phyloP scores from a whole-genome alignment of 1,140 invertebrate species.

The Apis laboriosa region DNA sequence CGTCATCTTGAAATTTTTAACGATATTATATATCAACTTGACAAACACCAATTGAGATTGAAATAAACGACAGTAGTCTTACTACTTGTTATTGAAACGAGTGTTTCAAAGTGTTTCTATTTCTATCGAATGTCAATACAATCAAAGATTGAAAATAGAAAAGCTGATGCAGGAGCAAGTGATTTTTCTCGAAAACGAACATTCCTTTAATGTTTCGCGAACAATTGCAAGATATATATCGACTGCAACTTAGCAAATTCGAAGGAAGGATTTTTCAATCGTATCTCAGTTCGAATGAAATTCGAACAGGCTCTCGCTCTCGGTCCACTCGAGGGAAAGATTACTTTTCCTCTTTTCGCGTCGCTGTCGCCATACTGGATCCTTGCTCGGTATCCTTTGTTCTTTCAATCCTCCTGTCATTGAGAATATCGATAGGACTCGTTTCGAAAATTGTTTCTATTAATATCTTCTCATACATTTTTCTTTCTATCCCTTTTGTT shows the following conservation, averaged over 20 bases:
- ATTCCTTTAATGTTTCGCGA: background rate
- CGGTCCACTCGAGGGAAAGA: background rate
- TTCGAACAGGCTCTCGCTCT: background rate
- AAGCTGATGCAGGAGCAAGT: no score
- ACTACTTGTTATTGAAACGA: no score
- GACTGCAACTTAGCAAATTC: background rate
- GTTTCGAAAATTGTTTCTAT: slow-evolving; percentile 8
- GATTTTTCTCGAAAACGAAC: background rate
- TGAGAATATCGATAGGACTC: background rate
- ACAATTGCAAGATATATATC: background rate
- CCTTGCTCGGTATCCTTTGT: background rate
- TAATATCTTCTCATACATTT: background rate
- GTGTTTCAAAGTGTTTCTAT: no score
- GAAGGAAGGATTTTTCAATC: background rate
- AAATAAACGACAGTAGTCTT: no score
- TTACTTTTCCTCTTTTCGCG: slow-evolving; percentile 15
- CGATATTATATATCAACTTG: no score
- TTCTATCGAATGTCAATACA: no score
- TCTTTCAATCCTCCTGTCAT: background rate
- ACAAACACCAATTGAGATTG: no score
- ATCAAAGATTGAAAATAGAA: no score
- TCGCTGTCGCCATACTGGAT: background rate
- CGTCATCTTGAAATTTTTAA: no score
- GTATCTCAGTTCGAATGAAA: background rate
- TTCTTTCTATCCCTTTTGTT: background rate